Conservation (phyloP, 2,888 invertebrate species). For the Therioaphis trifolii region DNA sequence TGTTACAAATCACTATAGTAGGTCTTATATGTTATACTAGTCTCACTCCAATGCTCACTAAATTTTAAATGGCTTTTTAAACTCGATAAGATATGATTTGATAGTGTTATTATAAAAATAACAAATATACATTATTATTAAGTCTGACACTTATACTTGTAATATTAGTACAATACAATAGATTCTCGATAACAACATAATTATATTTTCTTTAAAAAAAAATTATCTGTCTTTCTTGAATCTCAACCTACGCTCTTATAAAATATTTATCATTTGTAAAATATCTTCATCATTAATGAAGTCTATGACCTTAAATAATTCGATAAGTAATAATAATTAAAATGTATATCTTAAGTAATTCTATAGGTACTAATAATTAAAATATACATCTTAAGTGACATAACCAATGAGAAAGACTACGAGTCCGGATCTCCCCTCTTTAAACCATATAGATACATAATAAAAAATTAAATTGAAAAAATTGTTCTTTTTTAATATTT, state of each 20-base stretch:
- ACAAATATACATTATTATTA: neutral
- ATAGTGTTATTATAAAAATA: neutral
- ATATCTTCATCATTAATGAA: no score
- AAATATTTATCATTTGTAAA: no score
- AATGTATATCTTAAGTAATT: no score
- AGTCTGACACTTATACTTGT: neutral
- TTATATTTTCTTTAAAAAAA: neutral
- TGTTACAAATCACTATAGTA: neutral
- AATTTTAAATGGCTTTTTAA: neutral
- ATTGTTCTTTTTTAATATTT: no score
- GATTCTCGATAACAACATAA: neutral
- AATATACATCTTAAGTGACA: no score
- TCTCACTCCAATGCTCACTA: neutral
- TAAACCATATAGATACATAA: no score
- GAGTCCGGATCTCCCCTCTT: no score
- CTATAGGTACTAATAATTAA: no score
- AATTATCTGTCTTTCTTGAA: neutral
- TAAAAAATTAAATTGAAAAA: no score
- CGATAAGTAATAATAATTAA: no score
- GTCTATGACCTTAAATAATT: no score
- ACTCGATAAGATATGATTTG: slow-evolving; percentile 1
- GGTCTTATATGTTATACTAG: neutral
- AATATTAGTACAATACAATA: neutral
- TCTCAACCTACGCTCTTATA: neutral
- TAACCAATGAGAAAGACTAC: no score